Percentiles rank a stretch among this genome's conserved stretches.
These are phyloP conservation scores for Ceraclea dissimilis DNA, from an alignment of 2,888 invertebrate genomes.

Conservation along the genomic window DNA sequence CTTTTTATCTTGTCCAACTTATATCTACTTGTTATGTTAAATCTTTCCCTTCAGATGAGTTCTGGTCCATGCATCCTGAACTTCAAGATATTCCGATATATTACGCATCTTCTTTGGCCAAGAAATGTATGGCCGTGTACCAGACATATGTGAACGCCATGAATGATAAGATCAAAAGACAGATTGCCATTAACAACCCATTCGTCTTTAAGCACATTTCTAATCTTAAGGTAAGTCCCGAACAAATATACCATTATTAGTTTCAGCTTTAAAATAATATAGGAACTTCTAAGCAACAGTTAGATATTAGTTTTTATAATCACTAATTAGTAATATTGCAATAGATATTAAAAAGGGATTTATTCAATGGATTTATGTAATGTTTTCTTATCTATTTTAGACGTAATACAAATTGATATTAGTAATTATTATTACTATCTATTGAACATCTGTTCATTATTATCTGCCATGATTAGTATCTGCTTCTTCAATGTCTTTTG, in stretches of 20 bases:
- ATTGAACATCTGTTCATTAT: too few relatives aligned
- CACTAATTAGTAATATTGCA: too few relatives aligned
- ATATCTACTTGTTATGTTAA: neutral
- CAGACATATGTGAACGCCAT: slow-evolving; percentile 99
- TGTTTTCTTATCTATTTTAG: too few relatives aligned
- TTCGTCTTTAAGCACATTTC: slow-evolving; percentile 98
- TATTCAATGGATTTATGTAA: too few relatives aligned
- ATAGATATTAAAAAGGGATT: too few relatives aligned
- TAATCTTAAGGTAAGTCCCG: slow-evolving; percentile 69
- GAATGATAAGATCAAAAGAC: slow-evolving; percentile 94
- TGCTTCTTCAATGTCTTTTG: too few relatives aligned
- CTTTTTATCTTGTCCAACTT: neutral
- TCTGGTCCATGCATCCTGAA: slow-evolving; percentile 95
- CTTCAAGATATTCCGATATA: slow-evolving; percentile 98
- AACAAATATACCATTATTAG: too few relatives aligned
- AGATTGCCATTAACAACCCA: slow-evolving; percentile 97
- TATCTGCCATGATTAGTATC: too few relatives aligned
- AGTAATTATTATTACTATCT: too few relatives aligned
- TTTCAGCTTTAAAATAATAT: too few relatives aligned
- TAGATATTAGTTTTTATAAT: too few relatives aligned
- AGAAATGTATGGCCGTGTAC: slow-evolving; percentile 99
- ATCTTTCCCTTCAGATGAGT: slow-evolving; percentile 68
- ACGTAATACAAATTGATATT: too few relatives aligned
- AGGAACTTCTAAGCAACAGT: neutral
- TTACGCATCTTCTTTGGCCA: slow-evolving; percentile 97